Evolutionary conservation across 2,113 vertebrate genomes (phyloP), one percentile per base, ranked within the genome.

Genomic region (Corvus cornix): DNA sequence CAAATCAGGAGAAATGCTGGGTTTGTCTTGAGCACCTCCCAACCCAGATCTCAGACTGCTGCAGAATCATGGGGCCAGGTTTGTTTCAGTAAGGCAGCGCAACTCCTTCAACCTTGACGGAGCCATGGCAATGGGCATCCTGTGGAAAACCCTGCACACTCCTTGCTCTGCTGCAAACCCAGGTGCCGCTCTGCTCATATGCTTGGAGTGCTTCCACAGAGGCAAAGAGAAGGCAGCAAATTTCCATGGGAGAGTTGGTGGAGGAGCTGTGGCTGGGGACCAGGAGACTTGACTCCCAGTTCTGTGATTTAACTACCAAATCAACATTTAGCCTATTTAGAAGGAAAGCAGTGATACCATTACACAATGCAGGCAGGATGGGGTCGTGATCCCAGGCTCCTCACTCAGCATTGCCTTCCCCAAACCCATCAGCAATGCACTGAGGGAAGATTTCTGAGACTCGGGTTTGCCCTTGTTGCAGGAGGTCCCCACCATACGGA

Each of bases 401-500:
- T 73, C 53, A 20, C 58, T 44, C 53, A 37, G 84, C 62, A 24
- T 22, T 20, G 22, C 64, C 48, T 69, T 56, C 67, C 55, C 39
- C 37, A 64, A 75, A 75, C 7, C 33, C 64, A 41, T 13, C 77
- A 60, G 9, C 11, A 46, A 64, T 0, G 9, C 13, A 16, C 0
- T 2, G 48, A 74, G 69, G 16, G 28, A 89, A 53, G 69, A 78
- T 46, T 84, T 37, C 67, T 66, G 46, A 37, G 53, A 18, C 16
- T 69, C 0, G 0, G 26, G 52, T 73, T 55, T 62, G 44, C n/a
- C 43, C 67, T 66, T 28, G 12, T 60, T 64, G 68, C 41, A 87
- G 59, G 37, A 37, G 18, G 28, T 56, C 43, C 64, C 68, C 46
- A 44, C 0, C 0, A 33, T 26, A 44, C 0, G 0, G 21, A 26